phyloP scores from a whole-genome alignment of 2,797 vertebrate genomes.

The Jordanella pulchra region DNA sequence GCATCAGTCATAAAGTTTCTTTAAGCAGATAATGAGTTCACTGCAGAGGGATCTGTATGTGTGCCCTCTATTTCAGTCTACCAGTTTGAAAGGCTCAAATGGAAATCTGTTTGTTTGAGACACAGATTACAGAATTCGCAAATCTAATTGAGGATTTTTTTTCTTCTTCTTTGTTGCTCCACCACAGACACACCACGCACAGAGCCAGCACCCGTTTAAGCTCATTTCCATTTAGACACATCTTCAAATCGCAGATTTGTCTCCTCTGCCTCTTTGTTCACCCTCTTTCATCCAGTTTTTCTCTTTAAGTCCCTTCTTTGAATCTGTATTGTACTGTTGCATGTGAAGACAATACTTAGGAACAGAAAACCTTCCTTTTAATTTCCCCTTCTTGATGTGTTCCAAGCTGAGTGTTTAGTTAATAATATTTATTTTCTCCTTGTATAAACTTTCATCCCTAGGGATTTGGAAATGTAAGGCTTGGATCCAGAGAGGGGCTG shows the following conservation, averaged over 20 bases:
- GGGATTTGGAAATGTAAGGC: slow-evolving; percentile 19
- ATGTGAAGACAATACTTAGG: slow-evolving; percentile 3
- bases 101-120: slow-evolving; percentile 41
- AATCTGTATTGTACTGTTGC: slow-evolving; percentile 2
- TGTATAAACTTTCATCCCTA: slow-evolving; percentile 14
- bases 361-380: background rate
- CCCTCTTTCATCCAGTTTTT: slow-evolving; percentile 9
- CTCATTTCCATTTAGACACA: slow-evolving; percentile 52
- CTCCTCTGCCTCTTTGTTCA: slow-evolving; percentile 12
- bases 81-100: slow-evolving; percentile 6
- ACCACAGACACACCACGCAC: slow-evolving; percentile 18
- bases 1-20: slow-evolving; percentile 49
- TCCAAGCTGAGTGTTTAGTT: slow-evolving; percentile 11
- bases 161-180: slow-evolving; percentile 22
- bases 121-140: slow-evolving; percentile 27
- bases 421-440: slow-evolving; percentile 24
- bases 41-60: slow-evolving; percentile 16
- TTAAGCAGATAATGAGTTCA: slow-evolving; percentile 43
- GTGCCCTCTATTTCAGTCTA: background rate
- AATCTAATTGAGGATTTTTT: slow-evolving; percentile 30
- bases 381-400: slow-evolving; percentile 10
- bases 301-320: slow-evolving; percentile 2
- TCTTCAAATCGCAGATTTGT: slow-evolving; percentile 26
- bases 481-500: slow-evolving; percentile 8
- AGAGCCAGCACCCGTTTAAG: slow-evolving; percentile 26